phyloP scores from a whole-genome alignment of 2,113 vertebrate genomes.

The Zapornia atra region DNA sequence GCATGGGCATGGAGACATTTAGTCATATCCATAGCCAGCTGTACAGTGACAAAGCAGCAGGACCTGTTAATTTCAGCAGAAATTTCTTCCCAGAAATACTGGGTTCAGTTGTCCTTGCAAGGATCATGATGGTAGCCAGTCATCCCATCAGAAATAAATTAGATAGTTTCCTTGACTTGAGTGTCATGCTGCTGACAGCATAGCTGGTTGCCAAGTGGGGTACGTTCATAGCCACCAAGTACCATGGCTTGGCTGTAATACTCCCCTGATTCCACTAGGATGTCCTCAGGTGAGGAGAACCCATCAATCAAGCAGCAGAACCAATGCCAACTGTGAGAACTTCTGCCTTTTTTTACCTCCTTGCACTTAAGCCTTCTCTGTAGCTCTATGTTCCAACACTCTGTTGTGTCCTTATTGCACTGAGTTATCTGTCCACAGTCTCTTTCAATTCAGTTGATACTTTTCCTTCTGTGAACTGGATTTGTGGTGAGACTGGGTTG shows the following conservation, averaged over 20 bases:
- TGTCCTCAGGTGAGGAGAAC: neutral
- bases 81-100: neutral
- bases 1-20: rapidly evolving
- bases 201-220: neutral
- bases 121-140: neutral
- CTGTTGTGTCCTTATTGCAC: neutral
- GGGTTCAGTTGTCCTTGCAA: neutral
- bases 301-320: neutral
- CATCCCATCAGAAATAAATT: neutral
- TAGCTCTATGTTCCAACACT: neutral
- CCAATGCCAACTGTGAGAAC: neutral
- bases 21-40: neutral
- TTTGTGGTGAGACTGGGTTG: neutral
- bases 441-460: neutral
- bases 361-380: neutral
- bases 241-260: neutral
- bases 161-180: neutral
- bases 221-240: neutral
- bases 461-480: neutral
- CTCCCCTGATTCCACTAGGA: neutral
- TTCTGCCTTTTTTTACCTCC: neutral
- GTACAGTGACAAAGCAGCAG: neutral
- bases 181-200: neutral
- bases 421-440: neutral
- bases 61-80: neutral